phyloP scores from a whole-genome alignment of 1,140 invertebrate species.

The Drosophila parabipectinata region DNA sequence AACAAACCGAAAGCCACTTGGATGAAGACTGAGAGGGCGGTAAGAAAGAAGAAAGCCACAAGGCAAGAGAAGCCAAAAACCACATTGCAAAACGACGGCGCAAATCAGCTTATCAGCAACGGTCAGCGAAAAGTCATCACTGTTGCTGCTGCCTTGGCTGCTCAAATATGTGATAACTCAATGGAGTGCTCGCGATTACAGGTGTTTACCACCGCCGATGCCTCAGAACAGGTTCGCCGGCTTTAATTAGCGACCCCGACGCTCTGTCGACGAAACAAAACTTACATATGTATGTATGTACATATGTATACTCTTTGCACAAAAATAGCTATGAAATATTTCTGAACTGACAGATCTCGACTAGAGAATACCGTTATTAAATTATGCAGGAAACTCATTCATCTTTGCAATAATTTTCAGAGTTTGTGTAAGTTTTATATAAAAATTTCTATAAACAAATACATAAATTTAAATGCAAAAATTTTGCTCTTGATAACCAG shows the following conservation, averaged over 20 bases:
- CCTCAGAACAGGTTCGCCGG: constrained; percentile 48
- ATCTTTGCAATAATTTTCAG: no score
- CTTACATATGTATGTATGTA: constrained; percentile 6
- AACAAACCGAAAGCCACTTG: constrained; percentile 39
- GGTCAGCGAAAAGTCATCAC: constrained; percentile 47
- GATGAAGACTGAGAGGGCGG: constrained; percentile 45
- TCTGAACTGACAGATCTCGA: constrained; percentile 10
- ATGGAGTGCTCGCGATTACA: constrained; percentile 73
- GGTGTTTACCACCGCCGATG: constrained; percentile 57
- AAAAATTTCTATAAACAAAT: no score
- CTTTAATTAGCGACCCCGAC: constrained; percentile 73
- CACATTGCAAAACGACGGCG: constrained; percentile 51
- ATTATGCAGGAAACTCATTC: no score
- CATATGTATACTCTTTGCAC: constrained; percentile 49
- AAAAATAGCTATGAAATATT: constrained; percentile 59
- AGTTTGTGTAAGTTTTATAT: no score
- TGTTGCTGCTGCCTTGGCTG: constrained; percentile 11
- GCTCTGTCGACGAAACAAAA: constrained; percentile 57
- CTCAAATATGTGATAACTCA: constrained; percentile 70
- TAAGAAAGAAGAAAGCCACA: constrained; percentile 29
- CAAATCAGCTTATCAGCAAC: constrained; percentile 77
- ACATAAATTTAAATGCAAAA: no score
- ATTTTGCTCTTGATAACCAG: constrained; percentile 8
- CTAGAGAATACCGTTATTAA: constrained; percentile 14
- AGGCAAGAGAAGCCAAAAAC: constrained; percentile 1